A percentile compares a stretch with the other conserved stretches of the same genome.
Evolutionary conservation across 2,113 vertebrate species (phyloP).

Genomic region (Myxocyprinus asiaticus): DNA sequence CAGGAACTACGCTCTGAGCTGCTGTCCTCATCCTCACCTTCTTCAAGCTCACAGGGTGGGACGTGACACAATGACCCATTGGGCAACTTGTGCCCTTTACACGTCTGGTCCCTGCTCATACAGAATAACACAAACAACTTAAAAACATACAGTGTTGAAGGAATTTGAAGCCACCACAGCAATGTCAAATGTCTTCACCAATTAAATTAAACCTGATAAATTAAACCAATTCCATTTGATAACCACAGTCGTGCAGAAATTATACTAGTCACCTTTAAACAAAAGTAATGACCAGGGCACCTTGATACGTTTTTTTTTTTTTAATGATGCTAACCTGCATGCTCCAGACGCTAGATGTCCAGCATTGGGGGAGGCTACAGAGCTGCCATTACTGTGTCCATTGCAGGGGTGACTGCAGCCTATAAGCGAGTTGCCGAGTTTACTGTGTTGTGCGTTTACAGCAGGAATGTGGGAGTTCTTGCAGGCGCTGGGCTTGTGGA

Average conservation of each 20-base stretch:
- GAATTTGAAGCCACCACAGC: background rate
- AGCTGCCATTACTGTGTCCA: conserved; percentile 84
- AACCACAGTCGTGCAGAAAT: no score
- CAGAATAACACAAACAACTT: conserved; percentile 8
- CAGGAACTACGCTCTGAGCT: conserved; percentile 98
- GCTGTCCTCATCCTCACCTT: conserved; percentile 97
- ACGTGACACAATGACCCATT: conserved; percentile 89
- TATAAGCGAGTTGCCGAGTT: conserved; percentile 82
- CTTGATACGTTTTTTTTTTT: no score
- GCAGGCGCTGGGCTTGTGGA: conserved; percentile 82
- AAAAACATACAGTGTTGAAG: background rate
- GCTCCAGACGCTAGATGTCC: conserved; percentile 80
- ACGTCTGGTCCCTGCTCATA: conserved; percentile 85
- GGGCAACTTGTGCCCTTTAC: conserved; percentile 93
- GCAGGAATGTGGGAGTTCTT: conserved; percentile 89
- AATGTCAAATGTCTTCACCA: background rate
- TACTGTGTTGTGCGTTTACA: conserved; percentile 85
- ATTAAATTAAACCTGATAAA: background rate
- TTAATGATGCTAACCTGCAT: conserved; percentile 82
- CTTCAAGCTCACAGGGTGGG: conserved; percentile 86
- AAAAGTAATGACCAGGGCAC: no score
- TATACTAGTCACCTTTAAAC: no score
- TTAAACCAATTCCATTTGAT: no score
- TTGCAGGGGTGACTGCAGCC: conserved; percentile 93
- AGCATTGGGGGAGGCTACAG: conserved; percentile 75